Percentiles rank a stretch among this genome's conserved stretches.
phyloP scores from a whole-genome alignment of 2,113 vertebrate species.

The Leptobrachium ailaonicum region DNA sequence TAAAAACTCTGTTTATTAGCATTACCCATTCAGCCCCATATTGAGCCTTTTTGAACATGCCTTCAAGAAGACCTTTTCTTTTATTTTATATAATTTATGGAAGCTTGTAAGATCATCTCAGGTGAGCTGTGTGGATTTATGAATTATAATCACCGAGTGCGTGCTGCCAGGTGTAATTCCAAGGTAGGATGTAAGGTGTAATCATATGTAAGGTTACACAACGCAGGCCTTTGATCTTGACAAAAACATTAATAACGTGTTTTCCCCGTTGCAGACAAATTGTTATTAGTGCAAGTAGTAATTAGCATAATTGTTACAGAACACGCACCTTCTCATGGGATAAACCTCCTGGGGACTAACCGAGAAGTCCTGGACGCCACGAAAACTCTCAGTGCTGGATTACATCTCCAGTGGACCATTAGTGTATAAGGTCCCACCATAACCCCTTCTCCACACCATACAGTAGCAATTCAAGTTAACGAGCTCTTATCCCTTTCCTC shows the following conservation, averaged over 20 bases:
- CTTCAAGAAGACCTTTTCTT: too few relatives aligned
- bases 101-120: not conserved
- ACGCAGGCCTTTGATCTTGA: constrained; percentile 27
- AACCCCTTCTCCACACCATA: too few relatives aligned
- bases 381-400: too few relatives aligned
- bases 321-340: not conserved
- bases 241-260: constrained; percentile 31
- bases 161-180: not conserved
- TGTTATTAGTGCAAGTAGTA: constrained; percentile 18
- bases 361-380: not conserved
- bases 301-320: constrained; percentile 9
- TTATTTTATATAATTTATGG: not conserved
- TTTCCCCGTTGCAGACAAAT: constrained; percentile 9
- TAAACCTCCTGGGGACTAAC: not conserved
- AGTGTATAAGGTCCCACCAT: too few relatives aligned
- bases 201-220: constrained; percentile 33
- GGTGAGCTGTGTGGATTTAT: constrained; percentile 8
- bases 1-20: too few relatives aligned
- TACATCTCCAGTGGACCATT: too few relatives aligned
- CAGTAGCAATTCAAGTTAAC: too few relatives aligned
- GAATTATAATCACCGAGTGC: constrained; percentile 8
- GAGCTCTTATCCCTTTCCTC: too few relatives aligned
- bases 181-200: not conserved
- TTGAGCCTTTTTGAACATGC: too few relatives aligned
- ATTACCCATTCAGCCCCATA: too few relatives aligned